phyloP scores from a whole-genome alignment of 2,888 invertebrate genomes.

The Stenotaenia linearis region DNA sequence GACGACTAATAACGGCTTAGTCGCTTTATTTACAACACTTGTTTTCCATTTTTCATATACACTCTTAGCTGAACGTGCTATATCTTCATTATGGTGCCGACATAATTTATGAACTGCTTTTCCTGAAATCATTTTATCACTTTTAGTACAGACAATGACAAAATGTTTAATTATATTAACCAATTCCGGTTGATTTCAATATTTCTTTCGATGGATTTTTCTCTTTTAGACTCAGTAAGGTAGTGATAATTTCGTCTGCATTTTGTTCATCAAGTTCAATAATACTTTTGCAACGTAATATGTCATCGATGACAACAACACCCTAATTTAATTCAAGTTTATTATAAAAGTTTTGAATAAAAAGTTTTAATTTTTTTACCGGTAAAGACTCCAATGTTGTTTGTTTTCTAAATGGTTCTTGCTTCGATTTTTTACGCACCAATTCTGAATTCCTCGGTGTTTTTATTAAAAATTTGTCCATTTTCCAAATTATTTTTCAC shows the following conservation, averaged over 20 bases:
- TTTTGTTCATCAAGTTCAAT: background rate
- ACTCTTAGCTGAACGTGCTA: background rate
- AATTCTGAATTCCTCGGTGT: too few species aligned
- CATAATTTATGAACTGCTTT: conserved; percentile 21
- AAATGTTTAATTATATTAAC: background rate
- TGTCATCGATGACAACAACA: background rate
- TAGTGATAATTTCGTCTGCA: background rate
- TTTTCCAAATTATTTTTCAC: too few species aligned
- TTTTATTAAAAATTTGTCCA: too few species aligned
- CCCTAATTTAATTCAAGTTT: background rate
- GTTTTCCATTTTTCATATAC: background rate
- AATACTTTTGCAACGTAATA: background rate
- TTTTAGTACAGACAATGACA: too few species aligned
- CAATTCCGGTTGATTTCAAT: background rate
- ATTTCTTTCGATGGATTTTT: conserved; percentile 11
- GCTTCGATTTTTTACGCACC: too few species aligned
- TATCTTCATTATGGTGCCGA: background rate
- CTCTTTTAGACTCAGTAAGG: background rate
- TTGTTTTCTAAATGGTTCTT: too few species aligned
- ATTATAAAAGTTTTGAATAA: too few species aligned
- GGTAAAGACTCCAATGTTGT: too few species aligned
- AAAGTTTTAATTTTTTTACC: too few species aligned
- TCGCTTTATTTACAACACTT: background rate
- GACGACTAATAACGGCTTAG: background rate
- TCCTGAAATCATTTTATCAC: too few species aligned